phyloP scores from a whole-genome alignment of 2,113 vertebrate genomes.

The Prinia subflava region DNA sequence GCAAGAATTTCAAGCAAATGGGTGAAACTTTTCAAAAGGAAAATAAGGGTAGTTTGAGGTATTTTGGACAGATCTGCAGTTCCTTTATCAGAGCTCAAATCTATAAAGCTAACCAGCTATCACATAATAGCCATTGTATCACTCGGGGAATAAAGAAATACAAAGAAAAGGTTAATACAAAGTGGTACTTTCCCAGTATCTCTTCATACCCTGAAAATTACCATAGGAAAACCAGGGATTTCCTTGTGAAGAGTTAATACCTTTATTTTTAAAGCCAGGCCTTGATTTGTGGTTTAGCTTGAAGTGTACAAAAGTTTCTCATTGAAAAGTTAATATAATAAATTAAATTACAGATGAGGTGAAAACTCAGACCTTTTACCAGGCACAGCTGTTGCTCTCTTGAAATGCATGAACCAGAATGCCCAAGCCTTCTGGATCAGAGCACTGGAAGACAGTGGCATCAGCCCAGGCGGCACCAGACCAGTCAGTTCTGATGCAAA shows the following conservation, averaged over 20 bases:
- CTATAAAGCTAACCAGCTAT: not conserved
- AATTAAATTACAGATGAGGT: not conserved
- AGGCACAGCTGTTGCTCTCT: not conserved
- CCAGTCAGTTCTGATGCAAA: not conserved
- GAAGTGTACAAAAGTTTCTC: not conserved
- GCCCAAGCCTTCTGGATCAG: not conserved
- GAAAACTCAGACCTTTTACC: not conserved
- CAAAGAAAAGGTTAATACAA: not conserved
- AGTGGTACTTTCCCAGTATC: not conserved
- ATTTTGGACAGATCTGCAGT: not conserved
- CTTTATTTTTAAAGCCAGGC: not conserved
- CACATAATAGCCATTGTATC: not conserved
- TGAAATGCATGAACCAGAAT: not conserved
- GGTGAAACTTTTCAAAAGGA: not conserved
- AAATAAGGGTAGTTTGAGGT: not conserved
- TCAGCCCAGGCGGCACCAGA: not conserved
- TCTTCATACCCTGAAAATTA: not conserved
- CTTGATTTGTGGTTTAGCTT: constrained; percentile 15
- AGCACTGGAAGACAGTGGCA: not conserved
- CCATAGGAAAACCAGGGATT: not conserved
- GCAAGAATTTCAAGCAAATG: not conserved
- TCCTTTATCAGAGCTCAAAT: not conserved
- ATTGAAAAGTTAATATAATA: not conserved
- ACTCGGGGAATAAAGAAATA: not conserved
- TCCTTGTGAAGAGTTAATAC: not conserved